These are phyloP conservation scores for Phoenoteleia sp. DNA, from an alignment of 2,888 invertebrate genomes.

Conservation along the genomic window DNA sequence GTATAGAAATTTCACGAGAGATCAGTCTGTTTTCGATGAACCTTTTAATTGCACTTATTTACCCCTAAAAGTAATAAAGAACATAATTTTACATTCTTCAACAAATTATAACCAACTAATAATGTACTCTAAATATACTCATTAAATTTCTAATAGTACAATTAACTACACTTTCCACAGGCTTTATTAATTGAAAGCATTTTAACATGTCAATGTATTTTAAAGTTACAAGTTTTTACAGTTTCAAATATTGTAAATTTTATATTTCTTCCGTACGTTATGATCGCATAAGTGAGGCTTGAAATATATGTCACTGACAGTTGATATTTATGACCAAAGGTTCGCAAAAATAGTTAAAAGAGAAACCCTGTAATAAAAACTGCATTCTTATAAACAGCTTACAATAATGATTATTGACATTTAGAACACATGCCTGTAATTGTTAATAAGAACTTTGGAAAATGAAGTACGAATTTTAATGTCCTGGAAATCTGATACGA, in stretches of 20 bases:
- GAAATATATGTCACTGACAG: constrained; percentile 4
- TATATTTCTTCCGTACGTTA: background rate
- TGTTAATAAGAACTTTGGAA: no score
- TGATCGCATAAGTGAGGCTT: background rate
- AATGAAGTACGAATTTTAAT: no score
- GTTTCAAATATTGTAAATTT: no score
- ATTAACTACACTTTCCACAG: background rate
- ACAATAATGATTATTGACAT: background rate
- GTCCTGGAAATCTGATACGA: background rate
- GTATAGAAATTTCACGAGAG: constrained; percentile 14
- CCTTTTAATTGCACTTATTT: constrained; percentile 9
- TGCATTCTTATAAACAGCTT: constrained; percentile 12
- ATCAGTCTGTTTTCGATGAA: constrained; percentile 20
- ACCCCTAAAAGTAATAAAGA: background rate
- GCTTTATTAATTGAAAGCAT: background rate
- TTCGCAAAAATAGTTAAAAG: background rate
- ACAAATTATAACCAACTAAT: constrained; percentile 9
- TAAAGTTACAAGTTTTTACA: no score
- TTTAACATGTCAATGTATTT: no score
- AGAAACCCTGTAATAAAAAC: constrained; percentile 11
- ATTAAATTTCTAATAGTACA: background rate
- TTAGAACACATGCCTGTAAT: background rate
- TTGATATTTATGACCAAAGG: background rate
- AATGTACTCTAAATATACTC: background rate
- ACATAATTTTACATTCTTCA: background rate